These are phyloP conservation scores for Chrysopilus asiliformis DNA, from an alignment of 2,888 invertebrate species.

Conservation along the genomic window DNA sequence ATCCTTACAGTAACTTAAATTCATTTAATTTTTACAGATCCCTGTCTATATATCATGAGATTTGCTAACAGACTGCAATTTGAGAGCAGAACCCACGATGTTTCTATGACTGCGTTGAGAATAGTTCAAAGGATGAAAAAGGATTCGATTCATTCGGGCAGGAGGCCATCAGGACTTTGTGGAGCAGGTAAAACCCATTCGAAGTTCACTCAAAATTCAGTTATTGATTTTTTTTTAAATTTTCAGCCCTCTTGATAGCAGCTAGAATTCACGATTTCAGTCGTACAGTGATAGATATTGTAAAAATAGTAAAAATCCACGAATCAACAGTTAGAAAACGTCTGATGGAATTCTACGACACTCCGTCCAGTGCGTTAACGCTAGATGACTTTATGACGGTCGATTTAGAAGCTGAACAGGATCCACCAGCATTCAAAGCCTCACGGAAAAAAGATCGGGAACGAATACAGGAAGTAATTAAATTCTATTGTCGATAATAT, in stretches of 20 bases:
- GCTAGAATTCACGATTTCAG: constrained; percentile 86
- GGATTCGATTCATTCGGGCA: constrained; percentile 92
- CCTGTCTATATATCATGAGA: constrained; percentile 87
- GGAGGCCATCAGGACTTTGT: constrained; percentile 92
- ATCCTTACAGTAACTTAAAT: too few species aligned
- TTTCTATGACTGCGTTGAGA: constrained; percentile 85
- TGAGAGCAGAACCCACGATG: constrained; percentile 84
- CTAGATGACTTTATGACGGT: constrained; percentile 95
- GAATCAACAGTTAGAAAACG: constrained; percentile 85
- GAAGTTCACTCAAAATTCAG: neutral
- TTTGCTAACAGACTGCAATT: constrained; percentile 90
- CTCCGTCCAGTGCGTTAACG: constrained; percentile 87
- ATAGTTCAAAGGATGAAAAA: constrained; percentile 95
- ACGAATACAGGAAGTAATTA: constrained; percentile 55
- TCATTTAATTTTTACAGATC: constrained; percentile 52
- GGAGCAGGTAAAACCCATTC: constrained; percentile 63
- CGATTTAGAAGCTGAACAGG: constrained; percentile 91
- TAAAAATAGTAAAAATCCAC: constrained; percentile 90
- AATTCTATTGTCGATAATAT: neutral
- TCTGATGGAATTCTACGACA: constrained; percentile 89
- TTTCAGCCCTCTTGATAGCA: constrained; percentile 80
- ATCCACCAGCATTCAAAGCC: constrained; percentile 85
- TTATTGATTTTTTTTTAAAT: constrained; percentile 18
- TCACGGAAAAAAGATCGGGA: constrained; percentile 82
- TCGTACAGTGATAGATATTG: constrained; percentile 73